Percentiles rank a stretch among this genome's conserved stretches.
Conservation (phyloP, 35 echinoderm and acorn worm genomes). For the Holothuria glaberrima region DNA sequence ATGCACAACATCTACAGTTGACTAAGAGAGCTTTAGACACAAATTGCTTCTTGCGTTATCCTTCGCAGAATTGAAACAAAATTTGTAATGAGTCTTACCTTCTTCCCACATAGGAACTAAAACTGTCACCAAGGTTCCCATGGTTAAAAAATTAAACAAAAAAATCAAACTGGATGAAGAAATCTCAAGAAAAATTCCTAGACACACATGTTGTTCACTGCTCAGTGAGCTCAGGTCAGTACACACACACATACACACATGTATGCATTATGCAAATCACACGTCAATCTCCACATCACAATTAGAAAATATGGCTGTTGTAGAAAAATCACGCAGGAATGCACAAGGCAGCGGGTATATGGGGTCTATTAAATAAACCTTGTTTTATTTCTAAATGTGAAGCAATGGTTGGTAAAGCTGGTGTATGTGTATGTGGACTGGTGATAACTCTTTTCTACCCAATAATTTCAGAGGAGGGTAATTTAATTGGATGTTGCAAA, state of each 20-base stretch:
- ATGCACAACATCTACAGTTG: too few relatives aligned
- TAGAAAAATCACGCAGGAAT: slow-evolving; percentile 32
- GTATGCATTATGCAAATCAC: slow-evolving; percentile 50
- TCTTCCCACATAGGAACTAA: slow-evolving; percentile 47
- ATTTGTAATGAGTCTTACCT: slow-evolving; percentile 20
- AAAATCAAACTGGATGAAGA: background rate
- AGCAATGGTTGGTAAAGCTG: too few relatives aligned
- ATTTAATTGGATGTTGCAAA: too few relatives aligned
- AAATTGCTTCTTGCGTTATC: too few relatives aligned
- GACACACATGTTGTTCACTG: slow-evolving; percentile 22
- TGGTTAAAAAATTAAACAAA: slow-evolving; percentile 42
- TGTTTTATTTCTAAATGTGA: too few relatives aligned
- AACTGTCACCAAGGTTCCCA: slow-evolving; percentile 43
- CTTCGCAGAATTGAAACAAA: background rate
- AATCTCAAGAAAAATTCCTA: slow-evolving; percentile 23
- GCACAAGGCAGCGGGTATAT: slow-evolving; percentile 1
- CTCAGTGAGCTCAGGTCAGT: slow-evolving; percentile 21
- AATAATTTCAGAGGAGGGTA: too few relatives aligned
- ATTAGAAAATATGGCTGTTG: slow-evolving; percentile 54
- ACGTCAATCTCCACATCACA: slow-evolving; percentile 40
- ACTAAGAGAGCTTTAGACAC: too few relatives aligned
- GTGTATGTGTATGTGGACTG: too few relatives aligned
- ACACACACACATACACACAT: slow-evolving; percentile 40
- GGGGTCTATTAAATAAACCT: background rate
- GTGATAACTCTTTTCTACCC: too few relatives aligned